These are phyloP conservation scores for Lichenostomus cassidix DNA, from an alignment of 2,113 vertebrate genomes.

Conservation along the genomic window DNA sequence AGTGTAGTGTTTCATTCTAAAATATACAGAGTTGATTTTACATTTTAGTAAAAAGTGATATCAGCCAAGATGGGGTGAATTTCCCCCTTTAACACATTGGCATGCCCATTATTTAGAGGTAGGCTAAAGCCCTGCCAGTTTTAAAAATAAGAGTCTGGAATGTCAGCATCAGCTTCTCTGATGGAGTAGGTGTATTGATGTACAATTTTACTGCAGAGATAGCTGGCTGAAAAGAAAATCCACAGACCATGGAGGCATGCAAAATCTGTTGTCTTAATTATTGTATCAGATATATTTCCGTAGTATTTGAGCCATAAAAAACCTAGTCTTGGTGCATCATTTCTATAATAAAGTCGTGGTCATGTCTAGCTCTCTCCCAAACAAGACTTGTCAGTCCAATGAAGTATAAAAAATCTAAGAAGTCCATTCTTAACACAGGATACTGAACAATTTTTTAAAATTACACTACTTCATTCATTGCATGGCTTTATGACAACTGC, in stretches of 20 bases:
- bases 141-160: conserved; percentile 28
- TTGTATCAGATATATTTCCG: background rate
- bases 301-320: background rate
- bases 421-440: background rate
- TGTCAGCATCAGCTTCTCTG: background rate
- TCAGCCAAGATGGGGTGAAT: background rate
- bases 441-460: background rate
- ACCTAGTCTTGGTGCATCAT: background rate
- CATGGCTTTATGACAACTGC: background rate
- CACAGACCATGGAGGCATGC: background rate
- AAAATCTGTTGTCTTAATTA: conserved; percentile 16
- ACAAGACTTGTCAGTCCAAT: background rate
- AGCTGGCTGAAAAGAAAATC: background rate
- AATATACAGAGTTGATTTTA: background rate
- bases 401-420: background rate
- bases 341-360: background rate
- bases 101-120: background rate
- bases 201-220: background rate
- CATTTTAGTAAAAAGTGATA: background rate
- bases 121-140: background rate
- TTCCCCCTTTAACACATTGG: background rate
- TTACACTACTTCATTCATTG: background rate
- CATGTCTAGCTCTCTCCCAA: background rate
- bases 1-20: background rate
- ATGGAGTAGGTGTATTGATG: conserved; percentile 15